phyloP scores from a whole-genome alignment of 2,888 invertebrate species.

The Eristalis intricaria region DNA sequence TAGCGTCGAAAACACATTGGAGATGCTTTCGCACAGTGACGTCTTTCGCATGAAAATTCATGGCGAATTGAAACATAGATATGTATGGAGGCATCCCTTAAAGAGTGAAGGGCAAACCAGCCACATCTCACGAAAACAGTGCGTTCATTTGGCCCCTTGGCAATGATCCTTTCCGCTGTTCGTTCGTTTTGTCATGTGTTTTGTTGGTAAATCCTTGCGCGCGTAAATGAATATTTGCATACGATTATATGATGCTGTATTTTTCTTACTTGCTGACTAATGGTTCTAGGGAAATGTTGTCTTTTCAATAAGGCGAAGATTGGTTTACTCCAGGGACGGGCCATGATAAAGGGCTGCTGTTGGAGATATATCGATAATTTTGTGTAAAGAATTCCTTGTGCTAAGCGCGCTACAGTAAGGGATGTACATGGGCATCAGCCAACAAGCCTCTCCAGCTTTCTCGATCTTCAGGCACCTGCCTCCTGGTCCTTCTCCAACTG shows the following conservation, averaged over 20 bases:
- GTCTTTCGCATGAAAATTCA: constrained; percentile 9
- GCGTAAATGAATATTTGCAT: no score
- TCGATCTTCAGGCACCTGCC: no score
- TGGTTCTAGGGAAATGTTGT: neutral
- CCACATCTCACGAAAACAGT: constrained; percentile 24
- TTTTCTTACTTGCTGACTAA: no score
- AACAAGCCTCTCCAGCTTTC: no score
- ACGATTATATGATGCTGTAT: no score
- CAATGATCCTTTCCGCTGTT: neutral
- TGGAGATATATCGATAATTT: neutral
- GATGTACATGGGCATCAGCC: no score
- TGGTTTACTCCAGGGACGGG: neutral
- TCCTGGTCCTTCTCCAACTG: no score
- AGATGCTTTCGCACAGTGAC: neutral
- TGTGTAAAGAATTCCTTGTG: neutral
- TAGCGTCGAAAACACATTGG: constrained; percentile 1
- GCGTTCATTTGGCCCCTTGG: neutral
- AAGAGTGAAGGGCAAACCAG: neutral
- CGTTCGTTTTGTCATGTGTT: neutral
- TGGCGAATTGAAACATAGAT: neutral
- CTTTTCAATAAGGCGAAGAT: neutral
- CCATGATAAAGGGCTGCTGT: neutral
- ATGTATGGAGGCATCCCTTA: neutral
- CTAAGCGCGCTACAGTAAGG: no score
- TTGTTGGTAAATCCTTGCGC: neutral